Percentiles rank a stretch among this genome's conserved stretches.
phyloP scores from a whole-genome alignment of 2,113 vertebrate species.

The Chaetodon trifascialis region DNA sequence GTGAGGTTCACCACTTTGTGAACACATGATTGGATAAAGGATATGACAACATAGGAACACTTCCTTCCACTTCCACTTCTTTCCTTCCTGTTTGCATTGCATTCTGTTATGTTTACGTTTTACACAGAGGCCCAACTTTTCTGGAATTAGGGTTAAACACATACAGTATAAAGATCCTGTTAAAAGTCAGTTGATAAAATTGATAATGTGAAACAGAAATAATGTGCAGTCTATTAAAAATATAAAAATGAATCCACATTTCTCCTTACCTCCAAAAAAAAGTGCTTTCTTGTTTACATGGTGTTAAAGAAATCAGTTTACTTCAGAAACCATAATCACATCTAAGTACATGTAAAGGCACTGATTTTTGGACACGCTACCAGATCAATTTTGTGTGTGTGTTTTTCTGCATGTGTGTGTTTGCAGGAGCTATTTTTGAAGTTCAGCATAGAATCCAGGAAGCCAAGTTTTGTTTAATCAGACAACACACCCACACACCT shows the following conservation, averaged over 20 bases:
- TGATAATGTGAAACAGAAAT: not conserved
- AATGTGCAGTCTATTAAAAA: not conserved
- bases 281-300: not conserved
- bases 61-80: too few relatives aligned
- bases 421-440: constrained; percentile 75
- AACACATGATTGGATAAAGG: too few relatives aligned
- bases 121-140: not conserved
- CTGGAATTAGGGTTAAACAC: too few relatives aligned
- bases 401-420: constrained; percentile 5
- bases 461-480: constrained; percentile 69
- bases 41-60: too few relatives aligned
- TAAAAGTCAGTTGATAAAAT: not conserved
- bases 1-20: too few relatives aligned
- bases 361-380: not conserved
- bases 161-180: not conserved
- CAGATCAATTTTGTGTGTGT: not conserved
- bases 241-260: not conserved
- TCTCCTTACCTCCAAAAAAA: not conserved
- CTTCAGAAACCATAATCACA: not conserved
- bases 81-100: too few relatives aligned
- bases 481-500: constrained; percentile 74
- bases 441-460: constrained; percentile 62
- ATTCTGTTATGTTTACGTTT: too few relatives aligned
- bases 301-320: not conserved
- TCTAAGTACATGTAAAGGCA: not conserved